A percentile compares a stretch with the other conserved stretches of the same genome.
These are phyloP conservation scores for Tringa solitaria DNA, from an alignment of 2,113 vertebrate species.

Conservation along the genomic window DNA sequence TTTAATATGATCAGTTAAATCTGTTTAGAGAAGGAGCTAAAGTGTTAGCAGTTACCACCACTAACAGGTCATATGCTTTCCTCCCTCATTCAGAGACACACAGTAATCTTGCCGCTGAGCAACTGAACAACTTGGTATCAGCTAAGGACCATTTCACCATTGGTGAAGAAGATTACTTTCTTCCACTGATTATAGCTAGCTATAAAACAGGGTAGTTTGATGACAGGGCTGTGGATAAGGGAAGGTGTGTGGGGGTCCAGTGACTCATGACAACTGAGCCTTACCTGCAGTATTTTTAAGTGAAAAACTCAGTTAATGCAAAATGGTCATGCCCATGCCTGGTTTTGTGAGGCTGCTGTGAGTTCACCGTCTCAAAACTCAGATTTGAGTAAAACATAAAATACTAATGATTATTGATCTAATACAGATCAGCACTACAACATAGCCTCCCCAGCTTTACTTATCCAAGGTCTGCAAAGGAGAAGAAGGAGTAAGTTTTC, in stretches of 20 bases:
- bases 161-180: neutral
- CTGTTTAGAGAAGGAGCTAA: neutral
- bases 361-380: neutral
- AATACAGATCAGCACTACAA: neutral
- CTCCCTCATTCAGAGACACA: neutral
- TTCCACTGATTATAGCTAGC: neutral
- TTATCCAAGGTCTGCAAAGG: neutral
- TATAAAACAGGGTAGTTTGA: neutral
- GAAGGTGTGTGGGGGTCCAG: fast-evolving
- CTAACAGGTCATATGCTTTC: neutral
- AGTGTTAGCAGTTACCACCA: neutral
- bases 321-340: neutral
- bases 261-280: neutral
- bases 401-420: neutral
- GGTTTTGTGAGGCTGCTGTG: neutral
- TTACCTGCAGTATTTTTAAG: neutral
- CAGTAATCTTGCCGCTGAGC: neutral
- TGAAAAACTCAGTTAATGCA: neutral
- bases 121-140: neutral
- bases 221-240: neutral
- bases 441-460: neutral
- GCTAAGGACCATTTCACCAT: neutral
- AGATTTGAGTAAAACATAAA: neutral
- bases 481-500: neutral
- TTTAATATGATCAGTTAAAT: neutral